phyloP scores from a whole-genome alignment of 2,888 invertebrate species.

The Onchidella celtica region DNA sequence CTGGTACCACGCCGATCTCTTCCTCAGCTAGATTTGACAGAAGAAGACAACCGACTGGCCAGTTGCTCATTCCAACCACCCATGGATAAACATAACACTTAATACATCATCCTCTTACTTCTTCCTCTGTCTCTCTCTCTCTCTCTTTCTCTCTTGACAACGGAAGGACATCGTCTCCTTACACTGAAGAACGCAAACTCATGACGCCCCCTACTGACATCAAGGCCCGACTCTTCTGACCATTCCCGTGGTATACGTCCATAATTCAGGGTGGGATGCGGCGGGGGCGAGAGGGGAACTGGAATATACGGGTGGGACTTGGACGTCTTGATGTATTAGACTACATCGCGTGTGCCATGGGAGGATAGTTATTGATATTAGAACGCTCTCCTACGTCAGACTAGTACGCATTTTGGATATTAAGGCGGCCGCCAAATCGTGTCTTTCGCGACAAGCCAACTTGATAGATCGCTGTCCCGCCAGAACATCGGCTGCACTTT shows the following conservation, averaged over 20 bases:
- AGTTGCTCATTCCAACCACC: background rate
- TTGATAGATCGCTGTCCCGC: slow-evolving; percentile 28
- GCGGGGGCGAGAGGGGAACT: too few species aligned
- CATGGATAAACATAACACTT: background rate
- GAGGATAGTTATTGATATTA: slow-evolving; percentile 13
- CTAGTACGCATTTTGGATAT: slow-evolving; percentile 25
- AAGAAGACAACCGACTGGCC: background rate
- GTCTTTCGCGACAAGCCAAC: slow-evolving; percentile 19
- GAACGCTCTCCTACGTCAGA: slow-evolving; percentile 4
- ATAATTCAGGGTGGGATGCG: too few species aligned
- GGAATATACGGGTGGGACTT: too few species aligned
- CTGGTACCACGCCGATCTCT: background rate
- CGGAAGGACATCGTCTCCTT: too few species aligned
- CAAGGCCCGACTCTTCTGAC: too few species aligned
- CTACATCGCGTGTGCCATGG: too few species aligned
- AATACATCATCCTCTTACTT: background rate
- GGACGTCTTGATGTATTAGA: too few species aligned
- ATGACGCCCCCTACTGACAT: too few species aligned
- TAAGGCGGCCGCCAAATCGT: slow-evolving; percentile 7
- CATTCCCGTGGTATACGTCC: too few species aligned
- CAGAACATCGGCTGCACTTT: slow-evolving; percentile 20
- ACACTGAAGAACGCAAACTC: too few species aligned
- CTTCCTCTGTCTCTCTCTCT: slow-evolving; percentile 2
- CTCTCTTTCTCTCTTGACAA: background rate
- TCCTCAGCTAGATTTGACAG: background rate